phyloP scores from a whole-genome alignment of 1,140 invertebrate genomes.

The Pararge aegeria region DNA sequence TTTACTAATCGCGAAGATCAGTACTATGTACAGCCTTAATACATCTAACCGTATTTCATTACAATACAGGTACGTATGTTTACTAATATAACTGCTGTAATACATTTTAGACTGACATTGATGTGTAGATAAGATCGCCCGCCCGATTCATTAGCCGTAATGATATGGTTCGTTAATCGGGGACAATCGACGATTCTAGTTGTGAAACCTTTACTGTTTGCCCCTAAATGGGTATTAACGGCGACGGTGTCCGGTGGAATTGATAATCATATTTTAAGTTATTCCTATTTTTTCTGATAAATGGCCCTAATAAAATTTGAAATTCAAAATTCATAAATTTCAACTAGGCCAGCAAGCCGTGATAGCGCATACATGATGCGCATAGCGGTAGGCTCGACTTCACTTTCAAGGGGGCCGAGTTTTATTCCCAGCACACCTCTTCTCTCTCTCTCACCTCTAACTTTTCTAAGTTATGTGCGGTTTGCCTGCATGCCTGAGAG shows the following conservation, averaged over 20 bases:
- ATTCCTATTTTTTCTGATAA: neutral
- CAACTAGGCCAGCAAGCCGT: no score
- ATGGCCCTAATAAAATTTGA: no score
- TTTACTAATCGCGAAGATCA: neutral
- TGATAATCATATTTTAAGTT: conserved; percentile 40
- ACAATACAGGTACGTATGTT: neutral
- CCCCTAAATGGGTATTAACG: conserved; percentile 46
- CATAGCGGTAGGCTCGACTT: no score
- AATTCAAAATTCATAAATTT: no score
- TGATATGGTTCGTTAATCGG: conserved; percentile 76
- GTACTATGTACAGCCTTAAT: conserved; percentile 1
- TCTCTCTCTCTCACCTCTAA: no score
- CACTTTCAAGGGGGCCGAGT: no score
- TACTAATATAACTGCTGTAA: conserved; percentile 41
- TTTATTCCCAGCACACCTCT: no score
- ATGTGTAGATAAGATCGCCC: conserved; percentile 64
- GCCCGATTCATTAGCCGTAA: conserved; percentile 69
- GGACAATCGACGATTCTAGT: conserved; percentile 64
- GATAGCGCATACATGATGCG: neutral
- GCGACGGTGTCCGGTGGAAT: conserved; percentile 43
- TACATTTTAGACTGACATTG: conserved; percentile 67
- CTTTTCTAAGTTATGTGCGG: no score
- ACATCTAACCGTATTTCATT: conserved; percentile 6
- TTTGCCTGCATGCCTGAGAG: no score
- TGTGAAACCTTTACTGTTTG: conserved; percentile 49